phyloP scores from a whole-genome alignment of 2,113 vertebrate species.

The Tiliqua scincoides region DNA sequence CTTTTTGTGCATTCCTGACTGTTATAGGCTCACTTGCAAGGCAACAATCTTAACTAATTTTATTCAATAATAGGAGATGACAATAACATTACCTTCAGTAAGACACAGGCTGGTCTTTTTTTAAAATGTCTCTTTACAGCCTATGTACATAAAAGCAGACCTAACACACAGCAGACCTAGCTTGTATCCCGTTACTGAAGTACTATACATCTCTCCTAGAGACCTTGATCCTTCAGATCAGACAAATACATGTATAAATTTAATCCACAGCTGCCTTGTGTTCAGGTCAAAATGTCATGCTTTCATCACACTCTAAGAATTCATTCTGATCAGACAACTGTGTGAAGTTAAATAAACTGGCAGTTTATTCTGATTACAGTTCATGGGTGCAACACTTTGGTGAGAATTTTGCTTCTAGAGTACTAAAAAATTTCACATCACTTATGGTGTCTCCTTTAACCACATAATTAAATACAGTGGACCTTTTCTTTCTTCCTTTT shows the following conservation, averaged over 20 bases:
- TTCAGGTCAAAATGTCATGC: not conserved
- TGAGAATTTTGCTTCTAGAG: not conserved
- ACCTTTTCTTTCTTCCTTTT: not conserved
- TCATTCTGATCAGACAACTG: not conserved
- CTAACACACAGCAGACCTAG: not conserved
- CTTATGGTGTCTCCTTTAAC: not conserved
- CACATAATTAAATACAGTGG: not conserved
- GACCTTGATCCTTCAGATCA: not conserved
- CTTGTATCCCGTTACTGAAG: constrained; percentile 10
- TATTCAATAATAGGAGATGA: not conserved
- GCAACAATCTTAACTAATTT: not conserved
- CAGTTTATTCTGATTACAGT: not conserved
- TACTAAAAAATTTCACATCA: rapidly evolving
- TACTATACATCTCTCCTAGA: not conserved
- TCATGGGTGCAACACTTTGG: not conserved
- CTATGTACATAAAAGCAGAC: too few relatives aligned
- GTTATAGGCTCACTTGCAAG: not conserved
- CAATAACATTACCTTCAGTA: not conserved
- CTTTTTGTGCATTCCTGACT: not conserved
- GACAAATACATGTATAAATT: not conserved
- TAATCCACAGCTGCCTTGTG: not conserved
- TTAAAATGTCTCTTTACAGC: not conserved
- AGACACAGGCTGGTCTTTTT: not conserved
- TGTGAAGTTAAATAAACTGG: not conserved
- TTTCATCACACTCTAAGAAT: not conserved